Evolutionary conservation across 2,113 vertebrate species (phyloP).

Genomic region (Pollimyrus isidori): DNA sequence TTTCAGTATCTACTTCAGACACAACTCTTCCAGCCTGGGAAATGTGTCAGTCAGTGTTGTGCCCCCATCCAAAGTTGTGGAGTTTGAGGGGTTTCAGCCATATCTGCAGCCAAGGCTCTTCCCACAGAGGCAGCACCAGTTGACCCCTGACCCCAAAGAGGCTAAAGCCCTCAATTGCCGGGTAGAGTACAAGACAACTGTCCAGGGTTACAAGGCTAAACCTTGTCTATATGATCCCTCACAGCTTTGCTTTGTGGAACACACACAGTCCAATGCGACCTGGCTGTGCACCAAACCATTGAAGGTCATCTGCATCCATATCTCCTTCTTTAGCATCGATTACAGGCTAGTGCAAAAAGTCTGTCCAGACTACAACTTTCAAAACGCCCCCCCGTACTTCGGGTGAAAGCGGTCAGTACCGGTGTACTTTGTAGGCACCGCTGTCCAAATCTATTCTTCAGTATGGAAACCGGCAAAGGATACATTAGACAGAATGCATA

Average conservation of each 20-base stretch:
- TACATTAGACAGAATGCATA: not conserved
- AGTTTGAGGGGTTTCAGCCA: slow-evolving; percentile 41
- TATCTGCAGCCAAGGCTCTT: slow-evolving; percentile 34
- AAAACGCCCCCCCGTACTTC: slow-evolving; percentile 51
- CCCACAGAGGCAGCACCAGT: slow-evolving; percentile 33
- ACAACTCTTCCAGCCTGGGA: slow-evolving; percentile 62
- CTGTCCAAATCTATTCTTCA: not conserved
- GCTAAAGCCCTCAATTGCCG: slow-evolving; percentile 57
- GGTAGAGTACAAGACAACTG: slow-evolving; percentile 63
- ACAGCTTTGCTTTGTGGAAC: slow-evolving; percentile 63
- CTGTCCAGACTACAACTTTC: slow-evolving; percentile 64
- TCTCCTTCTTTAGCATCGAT: slow-evolving; percentile 62
- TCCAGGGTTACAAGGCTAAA: slow-evolving; percentile 63
- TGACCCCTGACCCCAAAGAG: slow-evolving; percentile 37
- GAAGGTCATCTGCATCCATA: slow-evolving; percentile 69
- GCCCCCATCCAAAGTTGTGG: slow-evolving; percentile 58
- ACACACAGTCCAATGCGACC: slow-evolving; percentile 62
- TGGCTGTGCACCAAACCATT: slow-evolving; percentile 70
- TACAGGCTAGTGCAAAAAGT: slow-evolving; percentile 69
- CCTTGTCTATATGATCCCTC: slow-evolving; percentile 58
- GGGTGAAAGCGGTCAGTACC: slow-evolving; percentile 34
- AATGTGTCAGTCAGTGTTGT: slow-evolving; percentile 67
- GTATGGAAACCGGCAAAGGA: not conserved
- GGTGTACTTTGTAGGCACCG: not conserved
- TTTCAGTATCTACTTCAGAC: slow-evolving; percentile 66